Evolutionary conservation across 2,113 vertebrate species (phyloP), one percentile per base, ranked within the genome.

Genomic region (Callopanchax toddi): DNA sequence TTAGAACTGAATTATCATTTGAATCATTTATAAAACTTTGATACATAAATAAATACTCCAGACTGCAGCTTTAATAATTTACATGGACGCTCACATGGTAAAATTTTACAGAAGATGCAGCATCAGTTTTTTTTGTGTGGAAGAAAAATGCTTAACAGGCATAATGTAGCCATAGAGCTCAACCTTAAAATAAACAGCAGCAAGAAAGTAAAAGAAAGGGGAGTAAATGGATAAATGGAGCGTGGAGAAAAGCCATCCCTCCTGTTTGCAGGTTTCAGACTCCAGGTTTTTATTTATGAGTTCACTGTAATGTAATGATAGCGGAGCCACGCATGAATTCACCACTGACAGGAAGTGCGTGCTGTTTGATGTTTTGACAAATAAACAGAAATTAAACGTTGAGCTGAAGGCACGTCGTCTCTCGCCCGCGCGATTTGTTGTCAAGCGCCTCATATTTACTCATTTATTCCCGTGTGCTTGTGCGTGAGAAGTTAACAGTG

Each of bases 91-190:
- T 60, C 39, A 65, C 64, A 40, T 74, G 62, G 76, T 71, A 75
- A 77, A 85, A 87, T 89, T 89, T 88, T 85, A 84, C 86, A 86
- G 81, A 53, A 77, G 73, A 79, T 49, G 67, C 76, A 49, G 57
- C 40, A 43, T 62, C 67, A 78, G 82, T 72, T 51, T 37, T 59
- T 70, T 44, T 39, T n/a, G n/a, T n/a, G 4, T 16, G 3, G 45
- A 50, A 55, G 23, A 49, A 82, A 87, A 79, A 18, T 76, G 84
- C 83, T 86, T 66, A 88, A 73, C 53, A 7, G 46, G 79, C 88
- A 86, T 67, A 81, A 48, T 75, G 71, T 74, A 32, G 20, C 46
- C 6, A 39, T 29, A 59, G 60, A 76, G 59, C n/a, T 25, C 50
- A 22, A 49, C 44, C 25, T 0, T 48, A 29, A 60, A 60, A 67